Base-by-base conservation (phyloP, 2,797 vertebrate genomes). In the Melopsittacus undulatus region DNA sequence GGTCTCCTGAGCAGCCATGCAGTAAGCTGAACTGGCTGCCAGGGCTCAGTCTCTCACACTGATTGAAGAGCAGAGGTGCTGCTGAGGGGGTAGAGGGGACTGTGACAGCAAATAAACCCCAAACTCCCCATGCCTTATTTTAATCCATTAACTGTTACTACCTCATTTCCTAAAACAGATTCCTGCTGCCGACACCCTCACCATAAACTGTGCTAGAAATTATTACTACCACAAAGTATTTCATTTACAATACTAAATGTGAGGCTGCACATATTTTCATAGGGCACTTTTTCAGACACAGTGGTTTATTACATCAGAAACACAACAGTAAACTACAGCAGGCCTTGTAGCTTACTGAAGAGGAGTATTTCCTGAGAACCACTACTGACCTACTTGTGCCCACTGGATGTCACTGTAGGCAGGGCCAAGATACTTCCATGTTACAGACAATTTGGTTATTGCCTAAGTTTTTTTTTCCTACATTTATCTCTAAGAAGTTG, bases 371-470 rank as follows among this genome's bases (percentile, higher is more conserved):
- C 54, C 29, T 1, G 3, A 61, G 45, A 30, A 75, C 10, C 38
- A 19, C 56, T 40, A 32, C 61, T 21, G 67, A 54, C 30, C 15
- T 7, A 5, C 4, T 91, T 4, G 7, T 67, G 48, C 89, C 94
- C 97, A 97, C 96, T 92, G 97, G 98, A 91, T 97, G 97, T 97
- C 97, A 96, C 83, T 94, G 79, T 74, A 88, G 85, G 74, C 76
- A 95, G 93, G 90, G 45, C 81, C 85, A 91, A 16, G 19, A 48
- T 70, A 49, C 29, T 45, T 9, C 4, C 7, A 4, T 20, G 12
- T 9, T 18, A 16, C 19, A 36, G 19, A 38, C n/a, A 36, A 49
- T 27, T 32, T 21, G 18, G 43, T 19, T 48, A 78, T 1, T 59
- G 59, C 54, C 54, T 18, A 32, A 21, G 10, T 78, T 7, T 21